Evolutionary conservation across 2,888 invertebrate species (phyloP).

Genomic region (Lymantria dispar): DNA sequence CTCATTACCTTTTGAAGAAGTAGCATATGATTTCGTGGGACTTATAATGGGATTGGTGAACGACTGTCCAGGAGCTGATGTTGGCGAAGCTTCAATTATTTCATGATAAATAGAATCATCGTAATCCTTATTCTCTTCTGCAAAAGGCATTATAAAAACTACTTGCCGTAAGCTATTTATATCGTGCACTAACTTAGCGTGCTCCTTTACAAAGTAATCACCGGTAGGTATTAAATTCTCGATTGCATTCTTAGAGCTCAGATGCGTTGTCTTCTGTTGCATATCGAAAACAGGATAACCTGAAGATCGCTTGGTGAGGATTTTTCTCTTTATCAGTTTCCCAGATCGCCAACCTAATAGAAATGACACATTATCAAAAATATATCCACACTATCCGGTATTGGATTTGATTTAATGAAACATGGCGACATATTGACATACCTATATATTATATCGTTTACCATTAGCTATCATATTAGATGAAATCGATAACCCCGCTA

Average conservation of each 20-base stretch:
- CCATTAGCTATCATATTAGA: too few relatives aligned
- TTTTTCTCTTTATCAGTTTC: conserved; percentile 20
- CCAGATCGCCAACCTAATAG: conserved; percentile 37
- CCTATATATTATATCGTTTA: too few relatives aligned
- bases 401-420: too few relatives aligned
- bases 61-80: conserved; percentile 21
- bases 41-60: conserved; percentile 9
- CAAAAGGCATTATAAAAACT: conserved; percentile 57
- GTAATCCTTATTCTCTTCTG: conserved; percentile 61
- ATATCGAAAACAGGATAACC: conserved; percentile 15
- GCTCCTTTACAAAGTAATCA: conserved; percentile 52
- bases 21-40: conserved; percentile 21
- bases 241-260: conserved; percentile 18
- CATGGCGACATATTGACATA: too few relatives aligned
- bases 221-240: conserved; percentile 28
- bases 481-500: too few relatives aligned
- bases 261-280: conserved; percentile 13
- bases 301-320: conserved; percentile 22
- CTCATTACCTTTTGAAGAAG: conserved; percentile 42
- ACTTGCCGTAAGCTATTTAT: conserved; percentile 68
- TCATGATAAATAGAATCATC: conserved; percentile 71
- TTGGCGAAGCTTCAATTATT: conserved; percentile 61
- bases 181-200: conserved; percentile 73
- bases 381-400: too few relatives aligned
- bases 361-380: background rate